These are phyloP conservation scores for Neodiprion lecontei DNA, from an alignment of 1,140 invertebrate genomes.

Conservation along the genomic window DNA sequence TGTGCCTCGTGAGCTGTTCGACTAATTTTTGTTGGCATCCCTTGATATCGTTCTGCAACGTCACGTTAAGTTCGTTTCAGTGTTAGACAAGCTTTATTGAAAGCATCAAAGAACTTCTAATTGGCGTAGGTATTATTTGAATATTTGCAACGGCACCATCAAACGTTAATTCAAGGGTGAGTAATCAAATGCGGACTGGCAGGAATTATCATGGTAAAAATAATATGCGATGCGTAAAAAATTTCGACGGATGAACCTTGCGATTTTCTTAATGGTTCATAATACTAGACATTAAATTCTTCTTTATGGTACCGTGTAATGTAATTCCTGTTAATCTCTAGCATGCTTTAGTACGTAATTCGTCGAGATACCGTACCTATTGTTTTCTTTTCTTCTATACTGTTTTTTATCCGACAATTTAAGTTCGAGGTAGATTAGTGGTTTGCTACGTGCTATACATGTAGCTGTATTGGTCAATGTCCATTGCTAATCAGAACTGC, in stretches of 20 bases:
- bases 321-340: not conserved
- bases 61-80: slow-evolving; percentile 27
- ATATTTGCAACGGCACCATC: not conserved
- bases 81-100: not conserved
- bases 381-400: too few species aligned
- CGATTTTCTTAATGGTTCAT: not conserved
- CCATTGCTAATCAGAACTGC: too few species aligned
- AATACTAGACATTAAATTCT: not conserved
- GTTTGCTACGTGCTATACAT: too few species aligned
- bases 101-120: slow-evolving; percentile 23
- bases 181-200: too few species aligned
- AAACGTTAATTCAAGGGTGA: too few species aligned
- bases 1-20: slow-evolving; percentile 88
- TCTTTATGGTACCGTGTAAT: not conserved
- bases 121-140: slow-evolving; percentile 9
- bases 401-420: too few species aligned
- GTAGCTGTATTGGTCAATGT: too few species aligned
- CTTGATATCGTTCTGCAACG: slow-evolving; percentile 91
- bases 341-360: too few species aligned
- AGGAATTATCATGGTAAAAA: too few species aligned
- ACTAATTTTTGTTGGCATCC: slow-evolving; percentile 95
- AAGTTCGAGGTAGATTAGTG: too few species aligned
- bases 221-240: not conserved
- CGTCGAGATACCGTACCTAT: too few species aligned
- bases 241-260: not conserved